Evolutionary conservation across 2,888 invertebrate genomes (phyloP), one percentile per base, ranked within the genome.

Genomic region (Gymnoscelis rufifasciata): DNA sequence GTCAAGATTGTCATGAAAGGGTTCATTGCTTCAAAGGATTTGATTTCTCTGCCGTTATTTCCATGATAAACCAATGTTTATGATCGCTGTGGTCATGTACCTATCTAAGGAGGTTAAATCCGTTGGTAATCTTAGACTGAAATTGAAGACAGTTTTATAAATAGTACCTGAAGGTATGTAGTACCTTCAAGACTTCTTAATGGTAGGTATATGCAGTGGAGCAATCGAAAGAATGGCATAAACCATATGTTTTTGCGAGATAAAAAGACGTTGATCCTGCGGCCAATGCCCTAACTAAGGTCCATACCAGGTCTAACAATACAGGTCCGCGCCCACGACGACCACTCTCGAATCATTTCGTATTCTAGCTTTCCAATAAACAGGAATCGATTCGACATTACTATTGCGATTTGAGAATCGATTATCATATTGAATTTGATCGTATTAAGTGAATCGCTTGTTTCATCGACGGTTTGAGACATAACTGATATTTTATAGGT

Each of bases 361-460:
- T 54, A 56, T 68, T 68, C 69, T 58, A 56, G 64, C 74, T 78
- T 73, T 75, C 73, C 62, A 75, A 68, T 68, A 63, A 66, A 66
- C 55, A 62, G 62, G 66, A 66, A 71, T 70, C 55, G 60, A 50
- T 24, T 49, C 13, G 39, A 40, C 35, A 48, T 35, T 31, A 41
- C 47, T 45, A 46, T 44, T 33, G 38, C 47, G 19, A 27, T 33
- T 35, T 19, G 29, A 15, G 12, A 46, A 15, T 51, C 41, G 49
- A 51, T 52, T 51, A 54, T 52, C 43, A 40, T 38, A 51, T 47
- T 35, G 45, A 48, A 53, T 49, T 26, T 41, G 24, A 48, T 51
- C 40, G 46, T 37, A 43, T 47, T 43, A 40, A 38, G 33, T 12
- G 26, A 47, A 35, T 38, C 29, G 41, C 35, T 44, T 33, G 7